Percentiles rank a stretch among this genome's conserved stretches.
Conservation (phyloP, 2,113 vertebrate genomes). For the Microtus montanus region DNA sequence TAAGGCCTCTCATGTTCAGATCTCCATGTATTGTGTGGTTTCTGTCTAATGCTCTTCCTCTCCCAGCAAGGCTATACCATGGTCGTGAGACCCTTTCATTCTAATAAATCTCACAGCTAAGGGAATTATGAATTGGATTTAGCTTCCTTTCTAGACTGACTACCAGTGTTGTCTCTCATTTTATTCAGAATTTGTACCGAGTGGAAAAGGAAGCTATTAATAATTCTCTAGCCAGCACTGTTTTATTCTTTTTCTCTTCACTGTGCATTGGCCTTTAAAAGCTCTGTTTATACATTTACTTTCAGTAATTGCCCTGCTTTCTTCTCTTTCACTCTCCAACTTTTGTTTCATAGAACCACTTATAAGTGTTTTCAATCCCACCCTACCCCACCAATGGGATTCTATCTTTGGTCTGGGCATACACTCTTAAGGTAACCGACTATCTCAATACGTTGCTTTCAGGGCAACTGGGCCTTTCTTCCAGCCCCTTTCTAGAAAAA, state of each 20-base stretch:
- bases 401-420: no score
- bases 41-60: not conserved
- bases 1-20: not conserved
- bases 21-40: not conserved
- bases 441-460: not conserved
- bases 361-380: not conserved
- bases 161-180: not conserved
- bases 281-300: not conserved
- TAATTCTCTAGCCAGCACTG: not conserved
- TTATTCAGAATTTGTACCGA: not conserved
- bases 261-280: not conserved
- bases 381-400: not conserved
- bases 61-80: not conserved
- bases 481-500: not conserved
- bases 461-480: not conserved
- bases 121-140: not conserved
- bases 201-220: not conserved
- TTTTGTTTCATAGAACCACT: not conserved
- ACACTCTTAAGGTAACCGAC: not conserved
- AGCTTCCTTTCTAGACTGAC: not conserved
- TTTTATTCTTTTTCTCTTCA: not conserved
- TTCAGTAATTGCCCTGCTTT: not conserved
- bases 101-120: not conserved
- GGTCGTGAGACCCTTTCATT: not conserved
- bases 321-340: not conserved